These are phyloP conservation scores for Cheilinus undulatus DNA, from an alignment of 2,113 vertebrate species.

Conservation along the genomic window DNA sequence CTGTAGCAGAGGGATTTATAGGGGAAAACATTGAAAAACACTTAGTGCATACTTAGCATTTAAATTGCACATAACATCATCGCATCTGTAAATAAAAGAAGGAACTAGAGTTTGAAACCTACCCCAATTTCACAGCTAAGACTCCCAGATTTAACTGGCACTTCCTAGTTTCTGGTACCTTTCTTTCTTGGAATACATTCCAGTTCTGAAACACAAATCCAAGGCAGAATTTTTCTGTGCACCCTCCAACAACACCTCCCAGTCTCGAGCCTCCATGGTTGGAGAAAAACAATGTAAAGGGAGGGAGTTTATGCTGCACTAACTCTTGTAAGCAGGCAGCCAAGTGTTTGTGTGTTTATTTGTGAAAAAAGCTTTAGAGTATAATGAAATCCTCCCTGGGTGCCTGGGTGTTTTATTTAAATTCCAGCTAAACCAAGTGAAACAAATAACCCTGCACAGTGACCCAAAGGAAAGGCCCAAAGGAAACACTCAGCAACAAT, in stretches of 20 bases:
- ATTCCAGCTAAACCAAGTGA: conserved; percentile 37
- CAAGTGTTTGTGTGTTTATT: conserved; percentile 56
- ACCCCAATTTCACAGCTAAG: too few relatives aligned
- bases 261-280: conserved; percentile 9
- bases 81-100: not conserved
- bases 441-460: conserved; percentile 14
- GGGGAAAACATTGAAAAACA: conserved; percentile 3
- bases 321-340: conserved; percentile 33
- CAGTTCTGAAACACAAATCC: conserved; percentile 1
- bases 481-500: conserved; percentile 34
- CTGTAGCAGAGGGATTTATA: not conserved
- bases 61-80: not conserved
- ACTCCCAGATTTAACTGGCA: not conserved
- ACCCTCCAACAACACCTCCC: not conserved
- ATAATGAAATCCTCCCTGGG: conserved; percentile 19
- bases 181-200: not conserved
- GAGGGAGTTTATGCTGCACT: conserved; percentile 6
- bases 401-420: conserved; percentile 34
- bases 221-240: not conserved
- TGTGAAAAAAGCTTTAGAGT: conserved; percentile 22
- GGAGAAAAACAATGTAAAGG: conserved; percentile 20
- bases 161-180: not conserved
- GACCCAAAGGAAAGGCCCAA: conserved; percentile 2
- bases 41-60: not conserved
- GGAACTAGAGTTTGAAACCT: too few relatives aligned